Evolutionary conservation across 1,140 invertebrate species (phyloP).

Genomic region (Microplitis demolitor): DNA sequence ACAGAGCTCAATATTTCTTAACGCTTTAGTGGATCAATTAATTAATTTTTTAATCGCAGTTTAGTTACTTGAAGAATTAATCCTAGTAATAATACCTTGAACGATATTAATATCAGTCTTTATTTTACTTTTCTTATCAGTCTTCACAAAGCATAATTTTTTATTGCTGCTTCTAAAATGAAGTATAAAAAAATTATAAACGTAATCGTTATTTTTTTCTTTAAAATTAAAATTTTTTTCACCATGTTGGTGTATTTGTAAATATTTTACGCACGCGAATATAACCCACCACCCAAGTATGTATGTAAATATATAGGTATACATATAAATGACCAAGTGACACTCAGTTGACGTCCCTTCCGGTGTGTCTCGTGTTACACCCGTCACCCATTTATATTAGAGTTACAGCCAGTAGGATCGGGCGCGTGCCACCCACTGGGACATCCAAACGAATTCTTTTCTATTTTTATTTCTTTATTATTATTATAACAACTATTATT

Average conservation of each 20-base stretch:
- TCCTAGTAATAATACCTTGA: no score
- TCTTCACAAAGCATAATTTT: no score
- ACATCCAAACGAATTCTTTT: constrained; percentile 25
- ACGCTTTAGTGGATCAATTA: no score
- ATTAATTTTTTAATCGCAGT: no score
- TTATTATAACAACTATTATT: constrained; percentile 4
- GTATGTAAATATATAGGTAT: constrained; percentile 33
- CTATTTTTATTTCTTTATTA: constrained; percentile 30
- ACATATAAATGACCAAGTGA: constrained; percentile 48
- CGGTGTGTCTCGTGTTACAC: constrained; percentile 59
- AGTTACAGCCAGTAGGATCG: constrained; percentile 48
- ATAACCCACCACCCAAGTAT: not conserved
- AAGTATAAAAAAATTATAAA: no score
- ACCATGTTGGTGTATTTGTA: not conserved
- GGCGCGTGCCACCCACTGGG: constrained; percentile 58
- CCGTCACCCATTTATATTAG: constrained; percentile 57
- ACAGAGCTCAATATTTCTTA: no score
- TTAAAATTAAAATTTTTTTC: not conserved
- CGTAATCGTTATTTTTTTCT: no score
- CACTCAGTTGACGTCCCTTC: constrained; percentile 58
- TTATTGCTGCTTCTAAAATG: no score
- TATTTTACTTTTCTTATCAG: no score
- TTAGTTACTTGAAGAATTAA: no score
- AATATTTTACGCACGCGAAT: no score
- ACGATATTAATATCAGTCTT: no score